Evolutionary conservation across 2,797 vertebrate species (phyloP).

Genomic region (Microcaecilia unicolor): DNA sequence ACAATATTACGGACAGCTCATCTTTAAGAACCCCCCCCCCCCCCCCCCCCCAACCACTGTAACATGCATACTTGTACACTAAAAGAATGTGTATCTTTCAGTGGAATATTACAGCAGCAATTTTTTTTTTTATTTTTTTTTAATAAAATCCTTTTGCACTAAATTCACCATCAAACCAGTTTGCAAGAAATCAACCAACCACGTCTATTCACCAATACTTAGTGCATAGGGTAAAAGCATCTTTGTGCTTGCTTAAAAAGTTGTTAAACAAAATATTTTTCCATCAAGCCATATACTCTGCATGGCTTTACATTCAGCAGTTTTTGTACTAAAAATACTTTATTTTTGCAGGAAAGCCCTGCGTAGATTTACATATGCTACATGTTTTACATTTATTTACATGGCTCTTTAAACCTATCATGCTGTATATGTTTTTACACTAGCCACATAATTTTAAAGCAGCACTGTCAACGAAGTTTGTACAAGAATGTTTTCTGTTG

Average conservation of each 20-base stretch:
- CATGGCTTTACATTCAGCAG: constrained; percentile 87
- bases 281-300: constrained; percentile 62
- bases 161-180: constrained; percentile 50
- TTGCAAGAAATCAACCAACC: constrained; percentile 49
- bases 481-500: no score
- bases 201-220: constrained; percentile 61
- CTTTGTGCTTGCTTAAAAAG: constrained; percentile 22
- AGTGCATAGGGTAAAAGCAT: constrained; percentile 65
- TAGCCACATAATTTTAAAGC: constrained; percentile 51
- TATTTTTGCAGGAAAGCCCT: constrained; percentile 74
- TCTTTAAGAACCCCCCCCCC: no score
- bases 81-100: neutral
- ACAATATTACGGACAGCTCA: neutral
- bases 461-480: no score
- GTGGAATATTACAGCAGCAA: constrained; percentile 1
- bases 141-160: constrained; percentile 58
- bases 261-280: constrained; percentile 69
- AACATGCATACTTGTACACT: constrained; percentile 5
- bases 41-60: no score
- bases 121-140: constrained; percentile 42
- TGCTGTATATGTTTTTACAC: constrained; percentile 34
- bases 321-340: constrained; percentile 95
- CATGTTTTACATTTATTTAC: constrained; percentile 95
- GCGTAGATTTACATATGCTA: constrained; percentile 93
- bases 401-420: constrained; percentile 72